These are phyloP conservation scores for Cepphus grylle DNA, from an alignment of 2,113 vertebrate species.

Conservation along the genomic window DNA sequence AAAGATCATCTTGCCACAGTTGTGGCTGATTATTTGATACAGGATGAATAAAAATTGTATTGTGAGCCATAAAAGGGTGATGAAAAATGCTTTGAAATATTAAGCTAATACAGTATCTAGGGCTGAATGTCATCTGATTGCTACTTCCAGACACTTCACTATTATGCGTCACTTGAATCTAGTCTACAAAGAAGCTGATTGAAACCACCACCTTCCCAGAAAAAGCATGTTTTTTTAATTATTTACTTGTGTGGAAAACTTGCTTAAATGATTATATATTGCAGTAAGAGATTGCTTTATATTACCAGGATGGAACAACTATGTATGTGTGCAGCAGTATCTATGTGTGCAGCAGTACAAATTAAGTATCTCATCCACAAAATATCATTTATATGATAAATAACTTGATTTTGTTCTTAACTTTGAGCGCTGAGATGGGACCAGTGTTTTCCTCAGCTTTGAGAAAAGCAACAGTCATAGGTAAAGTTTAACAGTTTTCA, in stretches of 20 bases:
- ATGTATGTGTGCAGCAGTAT: background rate
- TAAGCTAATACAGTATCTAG: background rate
- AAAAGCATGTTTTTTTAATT: background rate
- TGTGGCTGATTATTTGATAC: background rate
- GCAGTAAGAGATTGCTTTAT: background rate
- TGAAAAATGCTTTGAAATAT: slow-evolving; percentile 10
- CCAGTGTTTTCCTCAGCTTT: background rate
- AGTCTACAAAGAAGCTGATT: background rate
- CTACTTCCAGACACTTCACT: background rate
- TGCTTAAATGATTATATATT: background rate
- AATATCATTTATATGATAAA: background rate
- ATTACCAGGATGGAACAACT: background rate
- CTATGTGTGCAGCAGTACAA: background rate
- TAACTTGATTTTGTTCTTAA: background rate
- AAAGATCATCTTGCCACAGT: background rate
- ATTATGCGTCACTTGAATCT: background rate
- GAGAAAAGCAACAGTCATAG: background rate
- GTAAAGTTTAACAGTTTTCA: background rate
- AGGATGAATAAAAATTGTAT: background rate
- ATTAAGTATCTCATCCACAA: background rate
- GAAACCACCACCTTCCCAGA: background rate
- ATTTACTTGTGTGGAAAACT: background rate
- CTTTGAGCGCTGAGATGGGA: background rate
- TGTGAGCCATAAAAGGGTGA: background rate
- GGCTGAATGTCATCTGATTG: background rate